Evolutionary conservation across 2,888 invertebrate genomes (phyloP), one percentile per base, ranked within the genome.

Genomic region (Rotaria magnacalcarata): DNA sequence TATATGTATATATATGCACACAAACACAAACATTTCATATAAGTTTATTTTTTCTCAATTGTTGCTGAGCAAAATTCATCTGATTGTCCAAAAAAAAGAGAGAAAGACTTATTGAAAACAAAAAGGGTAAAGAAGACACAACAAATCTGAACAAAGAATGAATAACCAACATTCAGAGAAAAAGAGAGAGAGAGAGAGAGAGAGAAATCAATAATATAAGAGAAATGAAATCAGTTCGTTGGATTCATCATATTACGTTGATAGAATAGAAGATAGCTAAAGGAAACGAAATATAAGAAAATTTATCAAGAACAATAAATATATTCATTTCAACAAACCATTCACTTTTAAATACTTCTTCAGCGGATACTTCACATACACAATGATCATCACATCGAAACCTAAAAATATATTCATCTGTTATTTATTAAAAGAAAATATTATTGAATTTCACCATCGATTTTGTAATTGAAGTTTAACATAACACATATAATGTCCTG

Each of bases 351-450:
- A 99, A 93, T 87, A 99, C 98, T 90, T 97, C 96, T 88, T 94
- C 94, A 84, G 96, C 93, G 88, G 94, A 94, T 41, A 96, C 96
- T 89, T 94, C 93, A 0, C 95, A 96, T 88, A 98, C 96, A 90
- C 95, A 93, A 90, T 96, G 95, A 92, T 99, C 98, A 91, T 98
- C 96, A 91, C 98, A 98, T 90, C 96, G 96, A 91, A 96, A 98
- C 91, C 91, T 67, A 34, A 67, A 67, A 67, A 27, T 16, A 47
- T 96, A 90, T 94, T 94, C 88, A 95, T 94, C 89, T 94, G 11
- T 47, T 47, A 10, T 11, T 47, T 10, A 47, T 10, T 10, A 47
- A 10, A 47, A 47, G 93, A 52, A 52, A 52, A 54, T 54, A 6
- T 7, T 60, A 27, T 41, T 67, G 7, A 56, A 24, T 24, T 7